Percentiles rank a stretch among this genome's conserved stretches.
These are phyloP conservation scores for Lutraria lutraria DNA, from an alignment of 2,888 invertebrate species.

Conservation along the genomic window DNA sequence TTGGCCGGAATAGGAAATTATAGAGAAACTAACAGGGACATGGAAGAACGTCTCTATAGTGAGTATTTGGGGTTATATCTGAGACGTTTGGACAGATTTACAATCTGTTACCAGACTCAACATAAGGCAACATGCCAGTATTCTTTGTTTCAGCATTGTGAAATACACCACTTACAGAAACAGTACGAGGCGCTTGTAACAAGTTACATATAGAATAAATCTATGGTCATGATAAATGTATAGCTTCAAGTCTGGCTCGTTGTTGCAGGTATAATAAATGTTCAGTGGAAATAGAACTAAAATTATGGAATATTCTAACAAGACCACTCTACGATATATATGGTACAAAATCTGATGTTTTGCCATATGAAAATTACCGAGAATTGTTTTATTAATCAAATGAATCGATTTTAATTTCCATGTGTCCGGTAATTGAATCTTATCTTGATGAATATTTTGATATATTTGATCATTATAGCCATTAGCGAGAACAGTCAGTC, in stretches of 20 bases:
- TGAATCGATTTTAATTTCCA: no score
- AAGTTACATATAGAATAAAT: constrained; percentile 13
- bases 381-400: no score
- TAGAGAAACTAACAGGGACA: background rate
- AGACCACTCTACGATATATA: no score
- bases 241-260: background rate
- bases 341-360: no score
- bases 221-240: constrained; percentile 18
- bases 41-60: background rate
- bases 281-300: background rate
- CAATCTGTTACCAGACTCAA: constrained; percentile 15
- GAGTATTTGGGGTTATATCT: background rate
- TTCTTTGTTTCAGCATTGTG: constrained; percentile 18
- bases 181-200: constrained; percentile 9
- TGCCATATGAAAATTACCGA: no score
- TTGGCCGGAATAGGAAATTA: background rate
- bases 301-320: no score
- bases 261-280: constrained; percentile 8
- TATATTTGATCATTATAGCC: no score
- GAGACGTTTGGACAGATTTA: constrained; percentile 8
- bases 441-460: no score
- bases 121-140: constrained; percentile 16
- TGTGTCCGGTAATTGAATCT: no score
- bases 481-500: no score
- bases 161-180: constrained; percentile 6